These are phyloP conservation scores for Chelonus insularis DNA, from an alignment of 1,140 invertebrate genomes.

Conservation along the genomic window DNA sequence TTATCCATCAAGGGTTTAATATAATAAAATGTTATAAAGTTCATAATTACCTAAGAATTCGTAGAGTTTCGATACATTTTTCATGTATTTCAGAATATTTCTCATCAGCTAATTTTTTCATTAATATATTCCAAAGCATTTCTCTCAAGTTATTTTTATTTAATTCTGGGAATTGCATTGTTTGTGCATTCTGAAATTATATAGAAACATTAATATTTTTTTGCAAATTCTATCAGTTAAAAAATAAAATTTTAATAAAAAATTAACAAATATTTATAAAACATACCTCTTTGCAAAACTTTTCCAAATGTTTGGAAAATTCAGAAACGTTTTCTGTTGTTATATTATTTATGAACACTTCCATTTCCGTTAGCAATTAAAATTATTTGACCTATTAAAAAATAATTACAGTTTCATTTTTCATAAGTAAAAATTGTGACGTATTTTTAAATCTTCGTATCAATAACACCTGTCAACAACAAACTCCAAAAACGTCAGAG, in stretches of 20 bases:
- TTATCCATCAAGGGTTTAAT: background rate
- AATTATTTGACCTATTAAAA: too few relatives aligned
- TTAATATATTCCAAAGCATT: conserved; percentile 62
- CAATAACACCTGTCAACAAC: too few relatives aligned
- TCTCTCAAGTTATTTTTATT: conserved; percentile 56
- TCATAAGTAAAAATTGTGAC: too few relatives aligned
- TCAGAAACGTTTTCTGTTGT: conserved; percentile 36
- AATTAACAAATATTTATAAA: background rate
- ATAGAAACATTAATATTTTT: background rate
- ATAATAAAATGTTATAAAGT: background rate
- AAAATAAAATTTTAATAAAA: background rate
- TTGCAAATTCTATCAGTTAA: too few relatives aligned
- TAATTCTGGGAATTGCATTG: conserved; percentile 60
- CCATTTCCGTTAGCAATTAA: too few relatives aligned
- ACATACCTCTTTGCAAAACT: conserved; percentile 46
- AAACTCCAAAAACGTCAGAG: too few relatives aligned
- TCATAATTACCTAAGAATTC: conserved; percentile 62
- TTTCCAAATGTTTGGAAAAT: conserved; percentile 36
- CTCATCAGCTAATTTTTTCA: conserved; percentile 56
- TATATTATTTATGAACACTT: conserved; percentile 38
- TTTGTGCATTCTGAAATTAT: conserved; percentile 54
- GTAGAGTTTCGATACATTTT: conserved; percentile 60
- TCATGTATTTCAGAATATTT: conserved; percentile 48
- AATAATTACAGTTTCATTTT: too few relatives aligned
- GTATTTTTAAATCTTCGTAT: too few relatives aligned